These are phyloP conservation scores for Netelia fuscicornis DNA, from an alignment of 2,888 invertebrate species.

Conservation along the genomic window DNA sequence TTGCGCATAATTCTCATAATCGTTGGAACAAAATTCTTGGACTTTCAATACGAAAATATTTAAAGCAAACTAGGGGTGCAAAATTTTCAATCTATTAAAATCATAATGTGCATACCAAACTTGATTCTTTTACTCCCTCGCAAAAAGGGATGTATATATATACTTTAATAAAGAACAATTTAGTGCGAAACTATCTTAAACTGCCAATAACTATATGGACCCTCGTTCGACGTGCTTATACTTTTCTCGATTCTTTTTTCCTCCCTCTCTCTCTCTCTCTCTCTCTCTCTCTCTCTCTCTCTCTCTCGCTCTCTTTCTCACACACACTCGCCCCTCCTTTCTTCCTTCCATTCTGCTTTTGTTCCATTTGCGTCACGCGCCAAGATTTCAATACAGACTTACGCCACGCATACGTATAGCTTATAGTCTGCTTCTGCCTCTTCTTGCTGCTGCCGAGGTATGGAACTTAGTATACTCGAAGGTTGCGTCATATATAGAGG, in stretches of 20 bases:
- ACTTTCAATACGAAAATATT: background rate
- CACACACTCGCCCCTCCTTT: no score
- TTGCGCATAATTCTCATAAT: conserved; percentile 3
- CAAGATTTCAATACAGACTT: conserved; percentile 68
- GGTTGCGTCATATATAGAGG: conserved; percentile 34
- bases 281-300: background rate
- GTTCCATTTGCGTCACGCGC: conserved; percentile 66
- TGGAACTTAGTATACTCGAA: conserved; percentile 46
- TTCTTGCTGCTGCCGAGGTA: conserved; percentile 31
- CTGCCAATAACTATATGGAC: conserved; percentile 41
- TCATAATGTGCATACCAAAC: background rate
- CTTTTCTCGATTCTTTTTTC: conserved; percentile 25
- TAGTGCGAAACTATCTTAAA: conserved; percentile 23
- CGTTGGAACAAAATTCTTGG: background rate
- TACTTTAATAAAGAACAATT: conserved; percentile 22
- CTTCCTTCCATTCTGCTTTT: conserved; percentile 31
- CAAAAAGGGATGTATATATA: conserved; percentile 1
- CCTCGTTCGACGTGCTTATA: conserved; percentile 16
- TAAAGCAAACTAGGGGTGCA: background rate
- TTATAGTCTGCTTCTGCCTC: conserved; percentile 48
- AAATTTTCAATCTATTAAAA: conserved; percentile 8
- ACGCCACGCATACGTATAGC: conserved; percentile 56
- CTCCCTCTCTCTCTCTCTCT: background rate
- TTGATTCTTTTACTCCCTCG: conserved; percentile 16
- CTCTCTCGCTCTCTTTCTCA: no score